Percentiles rank a stretch among this genome's conserved stretches.
phyloP scores from a whole-genome alignment of 2,113 vertebrate species.

The Petaurus breviceps region DNA sequence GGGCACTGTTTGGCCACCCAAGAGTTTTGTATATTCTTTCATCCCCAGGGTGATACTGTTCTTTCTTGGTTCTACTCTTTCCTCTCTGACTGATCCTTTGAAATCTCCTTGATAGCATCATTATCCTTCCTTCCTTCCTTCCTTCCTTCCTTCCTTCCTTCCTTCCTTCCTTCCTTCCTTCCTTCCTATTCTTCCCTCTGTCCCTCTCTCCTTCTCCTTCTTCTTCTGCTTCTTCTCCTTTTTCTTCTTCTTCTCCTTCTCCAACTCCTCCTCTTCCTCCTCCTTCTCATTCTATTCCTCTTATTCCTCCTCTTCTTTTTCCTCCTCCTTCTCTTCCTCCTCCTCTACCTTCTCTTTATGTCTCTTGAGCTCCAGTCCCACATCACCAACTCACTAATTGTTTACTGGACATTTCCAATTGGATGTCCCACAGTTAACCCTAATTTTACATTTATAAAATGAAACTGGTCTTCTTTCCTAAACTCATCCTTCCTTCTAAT shows the following conservation, averaged over 20 bases:
- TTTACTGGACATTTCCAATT: background rate
- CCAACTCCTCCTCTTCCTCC: no score
- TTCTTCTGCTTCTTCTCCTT: background rate
- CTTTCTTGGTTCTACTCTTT: background rate
- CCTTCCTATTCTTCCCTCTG: background rate
- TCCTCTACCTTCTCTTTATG: background rate
- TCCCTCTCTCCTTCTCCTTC: no score
- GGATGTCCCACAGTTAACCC: background rate
- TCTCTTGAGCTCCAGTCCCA: background rate
- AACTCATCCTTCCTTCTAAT: background rate
- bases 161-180: no score
- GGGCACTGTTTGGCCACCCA: background rate
- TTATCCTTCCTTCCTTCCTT: background rate
- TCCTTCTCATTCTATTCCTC: no score
- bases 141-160: no score
- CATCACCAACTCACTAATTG: background rate
- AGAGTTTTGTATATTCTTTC: background rate
- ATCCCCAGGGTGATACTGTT: background rate
- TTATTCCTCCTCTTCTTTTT: no score
- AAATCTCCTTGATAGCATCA: background rate
- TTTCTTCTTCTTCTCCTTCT: background rate
- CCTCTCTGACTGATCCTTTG: background rate
- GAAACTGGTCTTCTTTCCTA: background rate
- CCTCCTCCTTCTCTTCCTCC: no score
- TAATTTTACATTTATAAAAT: background rate